These are phyloP conservation scores for Tachyglossus aculeatus DNA, from an alignment of 2,797 vertebrate genomes.

Conservation along the genomic window DNA sequence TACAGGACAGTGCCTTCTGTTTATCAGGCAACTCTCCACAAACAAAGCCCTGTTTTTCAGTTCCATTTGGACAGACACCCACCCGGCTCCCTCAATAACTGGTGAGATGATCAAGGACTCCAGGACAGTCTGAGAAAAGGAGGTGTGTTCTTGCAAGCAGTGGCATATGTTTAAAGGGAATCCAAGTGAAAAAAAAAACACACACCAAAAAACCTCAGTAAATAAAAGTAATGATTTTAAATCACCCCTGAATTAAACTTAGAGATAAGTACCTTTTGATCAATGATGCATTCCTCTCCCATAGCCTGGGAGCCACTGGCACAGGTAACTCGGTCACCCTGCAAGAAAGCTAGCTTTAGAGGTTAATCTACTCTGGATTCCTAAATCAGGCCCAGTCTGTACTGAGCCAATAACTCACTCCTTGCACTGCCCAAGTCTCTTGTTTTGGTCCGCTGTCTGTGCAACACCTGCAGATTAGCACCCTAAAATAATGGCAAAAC, in stretches of 20 bases:
- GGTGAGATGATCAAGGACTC: neutral
- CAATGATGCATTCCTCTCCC: conserved; percentile 17
- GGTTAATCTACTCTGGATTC: no score
- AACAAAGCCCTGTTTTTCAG: conserved; percentile 1
- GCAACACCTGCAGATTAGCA: no score
- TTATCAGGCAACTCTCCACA: neutral
- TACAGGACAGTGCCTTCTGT: conserved; percentile 10
- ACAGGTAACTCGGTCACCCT: conserved; percentile 52
- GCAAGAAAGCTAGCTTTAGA: conserved; percentile 3
- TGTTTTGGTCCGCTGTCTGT: no score
- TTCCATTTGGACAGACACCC: no score
- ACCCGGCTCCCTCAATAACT: neutral
- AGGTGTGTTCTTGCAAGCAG: neutral
- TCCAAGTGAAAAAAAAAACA: no score
- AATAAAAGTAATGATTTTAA: neutral
- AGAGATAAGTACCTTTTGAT: conserved; percentile 45
- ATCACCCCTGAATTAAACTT: neutral
- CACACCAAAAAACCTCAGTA: no score
- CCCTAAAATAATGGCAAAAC: no score
- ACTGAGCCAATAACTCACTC: no score
- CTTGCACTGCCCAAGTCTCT: no score
- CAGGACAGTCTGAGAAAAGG: neutral
- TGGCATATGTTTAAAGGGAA: no score
- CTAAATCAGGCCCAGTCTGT: no score
- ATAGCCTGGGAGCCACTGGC: conserved; percentile 1